These are phyloP conservation scores for Xanthorhoe spadicearia DNA, from an alignment of 2,888 invertebrate species.

Conservation along the genomic window DNA sequence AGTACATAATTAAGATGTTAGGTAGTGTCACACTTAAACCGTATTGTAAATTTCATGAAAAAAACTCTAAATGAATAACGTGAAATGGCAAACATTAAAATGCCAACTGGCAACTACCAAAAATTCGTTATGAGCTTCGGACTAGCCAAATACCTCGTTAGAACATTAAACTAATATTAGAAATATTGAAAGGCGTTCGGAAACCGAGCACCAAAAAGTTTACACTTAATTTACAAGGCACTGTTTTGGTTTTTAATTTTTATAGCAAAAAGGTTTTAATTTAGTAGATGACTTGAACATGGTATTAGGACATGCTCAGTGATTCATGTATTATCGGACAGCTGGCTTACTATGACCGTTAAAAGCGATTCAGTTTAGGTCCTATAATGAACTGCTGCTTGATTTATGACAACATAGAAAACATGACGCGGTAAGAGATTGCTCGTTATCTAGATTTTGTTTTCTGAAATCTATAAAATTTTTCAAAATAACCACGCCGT, in stretches of 20 bases:
- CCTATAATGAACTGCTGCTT: too few relatives aligned
- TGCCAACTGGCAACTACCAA: constrained; percentile 38
- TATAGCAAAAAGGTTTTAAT: neutral
- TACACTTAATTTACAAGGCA: constrained; percentile 47
- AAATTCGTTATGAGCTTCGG: constrained; percentile 64
- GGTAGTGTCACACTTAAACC: constrained; percentile 8
- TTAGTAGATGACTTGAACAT: constrained; percentile 23
- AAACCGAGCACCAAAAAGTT: constrained; percentile 64
- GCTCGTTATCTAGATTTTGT: too few relatives aligned
- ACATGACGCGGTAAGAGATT: too few relatives aligned
- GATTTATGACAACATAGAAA: too few relatives aligned
- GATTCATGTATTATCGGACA: constrained; percentile 63
- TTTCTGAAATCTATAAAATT: too few relatives aligned
- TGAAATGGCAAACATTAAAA: constrained; percentile 21
- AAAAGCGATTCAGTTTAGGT: too few relatives aligned
- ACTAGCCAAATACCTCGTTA: constrained; percentile 72
- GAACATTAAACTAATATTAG: constrained; percentile 52
- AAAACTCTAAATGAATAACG: constrained; percentile 18
- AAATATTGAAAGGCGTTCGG: constrained; percentile 43
- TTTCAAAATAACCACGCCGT: too few relatives aligned
- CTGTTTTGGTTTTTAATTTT: constrained; percentile 34
- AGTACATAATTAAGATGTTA: neutral
- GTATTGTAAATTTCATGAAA: neutral
- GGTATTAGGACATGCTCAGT: constrained; percentile 68
- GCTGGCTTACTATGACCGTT: too few relatives aligned